Base-by-base conservation (phyloP, 2,888 invertebrate genomes). In the Julus scanicus region DNA sequence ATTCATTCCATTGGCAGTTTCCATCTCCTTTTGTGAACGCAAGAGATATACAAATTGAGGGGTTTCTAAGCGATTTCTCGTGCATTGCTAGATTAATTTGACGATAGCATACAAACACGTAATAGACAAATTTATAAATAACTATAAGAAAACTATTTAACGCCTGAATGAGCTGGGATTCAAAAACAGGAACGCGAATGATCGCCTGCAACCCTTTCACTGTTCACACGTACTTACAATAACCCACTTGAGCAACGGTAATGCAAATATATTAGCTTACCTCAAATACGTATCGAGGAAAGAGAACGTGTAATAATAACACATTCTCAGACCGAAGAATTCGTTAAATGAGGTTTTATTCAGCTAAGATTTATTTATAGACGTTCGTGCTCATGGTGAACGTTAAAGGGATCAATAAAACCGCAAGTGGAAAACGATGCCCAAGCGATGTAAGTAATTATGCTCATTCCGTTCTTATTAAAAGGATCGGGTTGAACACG, bases 271-370 rank as follows among this genome's bases (percentile, higher is more conserved):
- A 63, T 63, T 63, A 63, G 63, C 20, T 63, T 63, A 63, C 20
- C 63, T 20, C 63, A 20, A 63, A 20, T 63, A 63, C n/a, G n/a
- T 63, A 15, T 29, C 63, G 15, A 4, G 20, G 63, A 29, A 63
- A 63, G 63, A 20, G 63, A 63, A 20, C 63, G n/a, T n/a, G 63
- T 63, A 20, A 63, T 63, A 20, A 63, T 63, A 20, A 63, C 57
- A 63, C 63, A 63, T 63, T 63, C 63, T 20, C 20, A 63, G 63
- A 63, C 63, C 63, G 5, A 63, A 63, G n/a, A 63, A 63, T 63
- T 63, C 63, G 63, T 63, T 63, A 63, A 20, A 63, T 63, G 63
- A 63, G 63, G n/a, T 63, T 63, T 63, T 63, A n/a, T 63, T 63
- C 63, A 63, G 9, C 63, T 63, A 20, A 63, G 63, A 63, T 63